Evolutionary conservation across 2,888 invertebrate genomes (phyloP).

Genomic region (Lacanobia oleracea): DNA sequence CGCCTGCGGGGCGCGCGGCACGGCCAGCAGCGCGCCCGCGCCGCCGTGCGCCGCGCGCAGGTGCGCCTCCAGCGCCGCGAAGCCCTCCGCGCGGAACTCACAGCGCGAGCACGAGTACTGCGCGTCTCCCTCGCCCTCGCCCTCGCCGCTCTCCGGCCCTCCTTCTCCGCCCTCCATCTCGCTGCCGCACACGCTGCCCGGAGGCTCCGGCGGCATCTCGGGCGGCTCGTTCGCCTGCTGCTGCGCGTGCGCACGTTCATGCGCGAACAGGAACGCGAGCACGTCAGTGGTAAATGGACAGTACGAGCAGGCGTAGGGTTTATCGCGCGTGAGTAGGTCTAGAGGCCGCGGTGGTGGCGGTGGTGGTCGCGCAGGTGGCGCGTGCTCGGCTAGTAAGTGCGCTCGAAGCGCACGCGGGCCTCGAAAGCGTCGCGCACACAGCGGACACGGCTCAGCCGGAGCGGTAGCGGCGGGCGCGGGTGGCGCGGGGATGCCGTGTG

Average conservation of each 20-base stretch:
- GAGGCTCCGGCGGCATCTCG: slow-evolving; percentile 57
- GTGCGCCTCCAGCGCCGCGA: slow-evolving; percentile 87
- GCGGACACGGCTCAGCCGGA: slow-evolving; percentile 92
- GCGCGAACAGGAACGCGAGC: slow-evolving; percentile 97
- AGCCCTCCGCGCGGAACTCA: slow-evolving; percentile 87
- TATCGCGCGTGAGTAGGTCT: slow-evolving; percentile 90
- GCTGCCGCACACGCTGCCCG: slow-evolving; percentile 65
- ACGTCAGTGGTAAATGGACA: slow-evolving; percentile 97
- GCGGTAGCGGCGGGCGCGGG: slow-evolving; percentile 90
- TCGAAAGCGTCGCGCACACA: slow-evolving; percentile 96
- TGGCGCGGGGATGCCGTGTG: slow-evolving; percentile 98
- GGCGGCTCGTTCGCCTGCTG: slow-evolving; percentile 77
- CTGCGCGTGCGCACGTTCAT: slow-evolving; percentile 95
- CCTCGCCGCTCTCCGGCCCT: slow-evolving; percentile 69
- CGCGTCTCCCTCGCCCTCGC: slow-evolving; percentile 76
- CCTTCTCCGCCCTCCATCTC: slow-evolving; percentile 64
- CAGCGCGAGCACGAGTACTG: slow-evolving; percentile 88
- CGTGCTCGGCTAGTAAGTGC: slow-evolving; percentile 96
- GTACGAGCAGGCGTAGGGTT: slow-evolving; percentile 96
- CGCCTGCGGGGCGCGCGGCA: slow-evolving; percentile 92
- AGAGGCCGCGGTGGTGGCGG: slow-evolving; percentile 88
- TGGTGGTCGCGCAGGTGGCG: slow-evolving; percentile 89
- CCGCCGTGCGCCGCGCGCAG: slow-evolving; percentile 88
- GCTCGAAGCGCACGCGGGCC: slow-evolving; percentile 97
- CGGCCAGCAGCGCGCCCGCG: slow-evolving; percentile 88